Conservation (phyloP, 2,797 vertebrate genomes). For the Scyliorhinus canicula region DNA sequence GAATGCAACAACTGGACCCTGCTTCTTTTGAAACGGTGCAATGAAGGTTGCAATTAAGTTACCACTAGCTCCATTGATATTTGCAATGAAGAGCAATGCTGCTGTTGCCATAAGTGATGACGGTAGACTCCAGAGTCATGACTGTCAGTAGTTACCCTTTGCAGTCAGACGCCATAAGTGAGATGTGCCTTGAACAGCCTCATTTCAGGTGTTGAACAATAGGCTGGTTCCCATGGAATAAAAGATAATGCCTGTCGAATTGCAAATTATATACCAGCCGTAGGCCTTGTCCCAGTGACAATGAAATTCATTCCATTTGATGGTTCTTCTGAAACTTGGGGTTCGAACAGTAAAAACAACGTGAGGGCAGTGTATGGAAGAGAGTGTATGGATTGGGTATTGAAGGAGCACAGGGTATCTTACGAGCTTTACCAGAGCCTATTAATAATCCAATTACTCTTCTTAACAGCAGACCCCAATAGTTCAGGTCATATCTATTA, state of each 20-base stretch:
- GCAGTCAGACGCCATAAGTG: background rate
- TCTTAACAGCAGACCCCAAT: constrained; percentile 20
- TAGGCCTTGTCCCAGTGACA: background rate
- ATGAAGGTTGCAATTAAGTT: background rate
- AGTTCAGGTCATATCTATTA: constrained; percentile 28
- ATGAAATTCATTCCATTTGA: background rate
- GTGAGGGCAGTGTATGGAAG: background rate
- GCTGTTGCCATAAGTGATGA: background rate
- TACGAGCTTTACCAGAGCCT: background rate
- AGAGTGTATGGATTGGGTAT: background rate
- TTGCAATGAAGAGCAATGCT: background rate
- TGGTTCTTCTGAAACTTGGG: background rate
- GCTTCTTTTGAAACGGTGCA: background rate
- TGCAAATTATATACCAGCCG: background rate
- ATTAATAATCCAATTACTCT: constrained; percentile 32
- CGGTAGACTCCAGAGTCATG: background rate
- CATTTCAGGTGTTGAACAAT: background rate
- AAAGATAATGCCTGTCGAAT: background rate
- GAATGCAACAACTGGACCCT: background rate
- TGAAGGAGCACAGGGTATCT: background rate
- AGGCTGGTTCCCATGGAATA: background rate
- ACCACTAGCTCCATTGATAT: background rate
- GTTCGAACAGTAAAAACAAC: background rate
- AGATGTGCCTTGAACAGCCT: background rate
- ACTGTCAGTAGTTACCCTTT: background rate